Evolutionary conservation across 1,140 invertebrate species (phyloP), one percentile per base, ranked within the genome.

Genomic region (Drosophila funebris): DNA sequence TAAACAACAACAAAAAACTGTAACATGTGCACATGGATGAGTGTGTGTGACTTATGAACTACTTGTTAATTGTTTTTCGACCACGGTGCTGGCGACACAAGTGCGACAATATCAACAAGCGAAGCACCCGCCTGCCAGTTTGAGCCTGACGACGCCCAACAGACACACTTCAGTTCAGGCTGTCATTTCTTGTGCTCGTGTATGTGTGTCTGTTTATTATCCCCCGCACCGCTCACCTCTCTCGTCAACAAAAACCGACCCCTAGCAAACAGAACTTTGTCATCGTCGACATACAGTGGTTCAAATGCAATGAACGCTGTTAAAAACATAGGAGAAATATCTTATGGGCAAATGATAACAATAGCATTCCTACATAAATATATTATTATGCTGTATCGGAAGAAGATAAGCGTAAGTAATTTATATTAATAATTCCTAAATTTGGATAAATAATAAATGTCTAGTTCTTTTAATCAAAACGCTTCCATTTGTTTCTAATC

Each of bases 41-140:
- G 11, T 11, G 7, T 33, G 13, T 11, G 14, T 52, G 5, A 14
- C 4, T 9, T 41, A 16, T 41, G 8, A 22, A 43, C 18, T 43
- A 43, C 18, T 43, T 43, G 18, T 20, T 20, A 1, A 36, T 4
- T 3, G 22, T n/a, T 27, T 16, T 81, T 57, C 8, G 18, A 58
- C 69, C 80, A 76, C 63, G 41, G 78, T 73, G 64, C 77, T 52
- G 46, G 50, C 60, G 56, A 64, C 79, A 76, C 69, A 77, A 52
- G 81, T 77, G 81, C 78, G 73, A 84, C 81, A 85, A 85, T 85
- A 85, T 85, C 81, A 85, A 85, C 81, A 85, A 85, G 81, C 71
- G 54, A 61, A 73, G 64, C 57, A 44, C 56, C 57, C 18, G 52
- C 14, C 48, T 8, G 29, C 8, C 27, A 61, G 81, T 69, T 77